A percentile compares a stretch with the other conserved stretches of the same genome.
These are phyloP conservation scores for Ceratina australensis DNA, from an alignment of 1,140 invertebrate species.

Conservation along the genomic window DNA sequence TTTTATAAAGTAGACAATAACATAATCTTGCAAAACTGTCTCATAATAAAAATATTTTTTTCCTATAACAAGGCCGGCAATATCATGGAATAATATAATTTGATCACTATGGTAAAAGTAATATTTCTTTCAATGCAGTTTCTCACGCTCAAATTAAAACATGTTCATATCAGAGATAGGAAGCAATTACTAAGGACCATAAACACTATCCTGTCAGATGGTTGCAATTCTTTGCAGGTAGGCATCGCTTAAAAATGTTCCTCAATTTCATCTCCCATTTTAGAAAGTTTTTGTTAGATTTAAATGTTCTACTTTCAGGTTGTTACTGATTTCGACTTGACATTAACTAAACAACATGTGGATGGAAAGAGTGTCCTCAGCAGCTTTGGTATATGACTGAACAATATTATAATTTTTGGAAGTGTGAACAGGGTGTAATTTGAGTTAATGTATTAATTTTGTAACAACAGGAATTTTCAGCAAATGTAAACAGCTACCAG, in stretches of 20 bases:
- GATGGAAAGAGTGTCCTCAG: conserved; percentile 63
- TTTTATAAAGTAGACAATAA: too few species aligned
- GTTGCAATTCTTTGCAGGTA: conserved; percentile 52
- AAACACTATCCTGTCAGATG: conserved; percentile 41
- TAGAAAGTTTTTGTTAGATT: neutral
- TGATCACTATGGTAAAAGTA: too few species aligned
- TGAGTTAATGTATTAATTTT: too few species aligned
- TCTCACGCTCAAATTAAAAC: conserved; percentile 38
- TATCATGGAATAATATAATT: too few species aligned
- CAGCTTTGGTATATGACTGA: conserved; percentile 67
- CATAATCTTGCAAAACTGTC: too few species aligned
- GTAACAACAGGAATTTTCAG: conserved; percentile 84
- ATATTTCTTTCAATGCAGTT: conserved; percentile 36
- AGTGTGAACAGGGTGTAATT: neutral
- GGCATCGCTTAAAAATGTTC: neutral
- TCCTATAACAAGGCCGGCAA: too few species aligned
- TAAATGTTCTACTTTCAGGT: conserved; percentile 56
- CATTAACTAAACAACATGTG: conserved; percentile 75
- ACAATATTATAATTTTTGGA: neutral
- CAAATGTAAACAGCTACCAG: conserved; percentile 84
- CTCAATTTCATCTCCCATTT: neutral
- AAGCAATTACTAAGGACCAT: conserved; percentile 27
- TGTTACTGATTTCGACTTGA: conserved; percentile 74
- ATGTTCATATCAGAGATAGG: conserved; percentile 54
- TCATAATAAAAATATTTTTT: too few species aligned